Evolutionary conservation across 2,113 vertebrate species (phyloP).

Genomic region (Megalops atlanticus): DNA sequence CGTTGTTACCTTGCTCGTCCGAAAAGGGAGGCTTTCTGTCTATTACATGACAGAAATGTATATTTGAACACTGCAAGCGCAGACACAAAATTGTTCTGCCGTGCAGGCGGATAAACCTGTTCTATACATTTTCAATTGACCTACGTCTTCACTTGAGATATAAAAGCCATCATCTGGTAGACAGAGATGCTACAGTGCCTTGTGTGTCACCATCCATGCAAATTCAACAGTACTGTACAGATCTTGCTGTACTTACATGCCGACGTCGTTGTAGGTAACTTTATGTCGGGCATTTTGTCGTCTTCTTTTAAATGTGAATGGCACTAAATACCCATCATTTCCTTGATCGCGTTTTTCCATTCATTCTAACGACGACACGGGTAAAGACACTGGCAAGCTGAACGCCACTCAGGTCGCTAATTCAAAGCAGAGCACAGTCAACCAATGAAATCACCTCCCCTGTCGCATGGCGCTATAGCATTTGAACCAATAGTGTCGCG

Average conservation of each 20-base stretch:
- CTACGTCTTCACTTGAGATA: neutral
- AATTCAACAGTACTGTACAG: neutral
- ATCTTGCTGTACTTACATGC: neutral
- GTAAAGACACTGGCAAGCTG: neutral
- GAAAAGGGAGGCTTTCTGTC: neutral
- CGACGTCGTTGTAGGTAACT: neutral
- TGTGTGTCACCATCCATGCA: neutral
- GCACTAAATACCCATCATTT: neutral
- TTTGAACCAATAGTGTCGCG: neutral
- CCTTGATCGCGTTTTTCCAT: neutral
- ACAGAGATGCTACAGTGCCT: neutral
- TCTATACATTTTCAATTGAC: neutral
- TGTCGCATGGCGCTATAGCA: slow-evolving; percentile 8
- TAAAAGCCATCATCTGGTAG: neutral
- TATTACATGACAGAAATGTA: neutral
- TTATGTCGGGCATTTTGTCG: slow-evolving; percentile 3
- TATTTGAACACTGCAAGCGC: neutral
- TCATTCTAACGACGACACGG: neutral
- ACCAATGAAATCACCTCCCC: neutral
- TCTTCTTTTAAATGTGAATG: neutral
- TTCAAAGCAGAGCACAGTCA: slow-evolving; percentile 1
- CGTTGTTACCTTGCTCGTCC: too few relatives aligned
- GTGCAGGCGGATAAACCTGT: neutral
- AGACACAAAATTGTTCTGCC: neutral
- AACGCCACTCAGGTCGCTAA: neutral